phyloP scores from a whole-genome alignment of 2,888 invertebrate genomes.

The Melinaea marsaeus region DNA sequence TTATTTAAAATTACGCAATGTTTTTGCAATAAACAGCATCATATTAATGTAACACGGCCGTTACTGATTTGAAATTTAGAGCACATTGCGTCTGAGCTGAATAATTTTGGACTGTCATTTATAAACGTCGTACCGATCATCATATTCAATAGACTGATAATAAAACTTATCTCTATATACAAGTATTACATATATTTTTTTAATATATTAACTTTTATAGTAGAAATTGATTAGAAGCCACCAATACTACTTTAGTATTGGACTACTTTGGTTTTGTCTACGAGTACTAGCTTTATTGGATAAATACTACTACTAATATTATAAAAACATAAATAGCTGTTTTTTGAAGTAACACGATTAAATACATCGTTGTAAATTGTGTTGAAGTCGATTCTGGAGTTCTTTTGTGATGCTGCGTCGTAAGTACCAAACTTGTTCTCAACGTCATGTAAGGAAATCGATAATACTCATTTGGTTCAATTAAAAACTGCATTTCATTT shows the following conservation, averaged over 20 bases:
- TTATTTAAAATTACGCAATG: constrained; percentile 9
- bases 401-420: constrained; percentile 29
- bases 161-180: constrained; percentile 35
- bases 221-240: too few species aligned
- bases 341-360: constrained; percentile 9
- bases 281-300: too few species aligned
- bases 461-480: constrained; percentile 16
- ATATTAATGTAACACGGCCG: constrained; percentile 64
- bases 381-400: constrained; percentile 27
- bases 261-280: too few species aligned
- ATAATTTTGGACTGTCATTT: constrained; percentile 55
- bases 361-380: constrained; percentile 19
- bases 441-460: constrained; percentile 20
- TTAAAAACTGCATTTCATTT: constrained; percentile 21
- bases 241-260: too few species aligned
- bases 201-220: too few species aligned
- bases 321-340: too few species aligned
- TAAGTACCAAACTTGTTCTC: constrained; percentile 18
- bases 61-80: constrained; percentile 66
- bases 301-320: too few species aligned
- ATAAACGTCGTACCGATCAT: constrained; percentile 54
- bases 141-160: constrained; percentile 54
- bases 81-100: constrained; percentile 53
- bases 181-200: neutral
- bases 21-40: constrained; percentile 42